Base-by-base conservation (phyloP, 2,113 vertebrate species). In the Pelusios castaneus region DNA sequence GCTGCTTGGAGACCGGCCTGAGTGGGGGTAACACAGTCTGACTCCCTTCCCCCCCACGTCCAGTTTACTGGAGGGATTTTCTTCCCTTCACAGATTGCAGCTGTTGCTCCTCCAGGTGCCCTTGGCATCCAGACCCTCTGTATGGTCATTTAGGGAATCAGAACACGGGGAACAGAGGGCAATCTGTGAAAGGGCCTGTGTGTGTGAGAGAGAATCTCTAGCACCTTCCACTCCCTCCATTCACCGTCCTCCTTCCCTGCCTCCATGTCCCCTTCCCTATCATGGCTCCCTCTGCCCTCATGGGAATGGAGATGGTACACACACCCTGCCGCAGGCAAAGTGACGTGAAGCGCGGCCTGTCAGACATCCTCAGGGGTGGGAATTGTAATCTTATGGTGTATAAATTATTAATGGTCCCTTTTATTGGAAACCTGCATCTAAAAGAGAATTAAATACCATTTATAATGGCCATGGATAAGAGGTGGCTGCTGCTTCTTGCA, bases 361-460 rank as follows among this genome's bases (percentile, higher is more conserved):
- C 80, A 89, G 56, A 91, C 90, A 92, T 75, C 54, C 75, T 94
- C 0, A 0, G 89, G 87, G 91, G 77, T 70, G 75, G 81, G 51
- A 96, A 84, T 89, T 96, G 79, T 89, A 85, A 58, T 63, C 76
- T 90, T 92, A 94, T 90, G 95, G 95, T 85, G 87, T 95, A 91
- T 97, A 97, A 97, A 95, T 97, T 97, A 95, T 97, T 96, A 95
- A 97, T 92, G 88, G 70, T 83, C 55, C 86, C 54, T 94, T 95
- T 96, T 95, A 94, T 78, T 86, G 90, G 95, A 93, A 93, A 93
- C 82, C 56, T 0, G 1, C 63, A 14, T 77, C 49, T 89, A 97
- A 96, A 97, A 85, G 78, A 94, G 85, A 95, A 97, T 97, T 97
- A 97, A 97, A 97, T 91, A 49, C 93, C 82, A 80, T 96, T 92